phyloP scores from a whole-genome alignment of 2,888 invertebrate species.

The Nephrocerus scutellatus region DNA sequence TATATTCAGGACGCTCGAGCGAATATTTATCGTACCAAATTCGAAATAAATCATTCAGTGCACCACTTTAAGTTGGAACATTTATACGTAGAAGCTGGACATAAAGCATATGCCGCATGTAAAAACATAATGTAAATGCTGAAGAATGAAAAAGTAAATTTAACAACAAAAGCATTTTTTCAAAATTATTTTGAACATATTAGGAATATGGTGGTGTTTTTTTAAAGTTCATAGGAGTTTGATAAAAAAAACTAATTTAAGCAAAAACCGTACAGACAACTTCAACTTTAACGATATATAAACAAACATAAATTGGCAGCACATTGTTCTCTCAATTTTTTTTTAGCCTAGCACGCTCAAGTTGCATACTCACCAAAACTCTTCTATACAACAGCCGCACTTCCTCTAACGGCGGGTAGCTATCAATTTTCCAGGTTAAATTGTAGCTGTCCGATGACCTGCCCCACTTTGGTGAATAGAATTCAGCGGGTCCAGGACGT shows the following conservation, averaged over 20 bases:
- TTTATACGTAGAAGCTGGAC: too few species aligned
- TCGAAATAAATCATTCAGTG: too few species aligned
- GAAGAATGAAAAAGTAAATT: slow-evolving; percentile 1
- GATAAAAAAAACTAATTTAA: too few species aligned
- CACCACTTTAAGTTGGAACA: too few species aligned
- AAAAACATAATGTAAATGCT: background rate
- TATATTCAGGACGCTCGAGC: too few species aligned
- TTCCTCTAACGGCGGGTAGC: slow-evolving; percentile 65
- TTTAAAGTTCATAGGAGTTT: background rate
- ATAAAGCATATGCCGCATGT: too few species aligned
- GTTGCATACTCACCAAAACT: slow-evolving; percentile 52
- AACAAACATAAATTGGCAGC: too few species aligned
- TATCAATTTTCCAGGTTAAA: slow-evolving; percentile 64
- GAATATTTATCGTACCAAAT: too few species aligned
- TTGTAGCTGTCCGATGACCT: slow-evolving; percentile 56
- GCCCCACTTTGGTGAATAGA: slow-evolving; percentile 60
- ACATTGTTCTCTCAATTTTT: too few species aligned
- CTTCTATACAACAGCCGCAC: slow-evolving; percentile 62
- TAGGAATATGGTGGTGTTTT: background rate
- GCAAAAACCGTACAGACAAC: too few species aligned
- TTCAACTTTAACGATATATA: too few species aligned
- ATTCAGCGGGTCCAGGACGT: slow-evolving; percentile 62
- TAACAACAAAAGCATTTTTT: background rate
- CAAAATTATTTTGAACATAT: background rate
- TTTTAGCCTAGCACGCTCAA: too few species aligned